Percentiles rank a stretch among this genome's conserved stretches.
Evolutionary conservation across 2,797 vertebrate genomes (phyloP).

Genomic region (Mycteria americana): DNA sequence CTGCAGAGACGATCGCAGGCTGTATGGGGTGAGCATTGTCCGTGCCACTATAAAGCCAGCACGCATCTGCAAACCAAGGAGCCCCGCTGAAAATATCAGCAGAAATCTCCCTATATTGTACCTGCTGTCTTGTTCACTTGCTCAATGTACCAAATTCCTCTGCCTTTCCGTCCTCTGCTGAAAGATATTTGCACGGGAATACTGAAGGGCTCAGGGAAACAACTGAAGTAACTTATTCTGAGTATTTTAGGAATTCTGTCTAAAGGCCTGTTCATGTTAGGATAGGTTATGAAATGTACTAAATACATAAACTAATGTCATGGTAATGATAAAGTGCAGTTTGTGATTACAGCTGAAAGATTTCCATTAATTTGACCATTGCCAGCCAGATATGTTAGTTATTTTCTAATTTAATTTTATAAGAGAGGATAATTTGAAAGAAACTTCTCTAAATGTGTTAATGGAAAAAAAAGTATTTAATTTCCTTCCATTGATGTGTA

Average conservation of each 20-base stretch:
- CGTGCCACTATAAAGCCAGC: neutral
- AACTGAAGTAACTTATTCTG: neutral
- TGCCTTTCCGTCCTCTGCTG: neutral
- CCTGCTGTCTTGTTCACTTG: neutral
- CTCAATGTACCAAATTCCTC: neutral
- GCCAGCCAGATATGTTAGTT: neutral
- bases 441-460: neutral
- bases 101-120: neutral
- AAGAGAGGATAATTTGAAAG: neutral
- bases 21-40: fast-evolving
- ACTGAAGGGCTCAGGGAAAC: neutral
- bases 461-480: neutral
- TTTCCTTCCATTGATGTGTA: neutral
- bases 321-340: neutral
- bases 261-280: neutral
- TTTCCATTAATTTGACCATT: neutral
- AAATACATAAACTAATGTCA: neutral
- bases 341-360: neutral
- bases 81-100: fast-evolving
- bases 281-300: neutral
- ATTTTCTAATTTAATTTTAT: neutral
- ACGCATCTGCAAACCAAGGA: fast-evolving
- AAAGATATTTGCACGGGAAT: neutral
- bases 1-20: neutral
- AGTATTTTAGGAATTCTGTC: neutral